A percentile compares a stretch with the other conserved stretches of the same genome.
Evolutionary conservation across 2,797 vertebrate genomes (phyloP).

Genomic region (Myotis daubentonii): DNA sequence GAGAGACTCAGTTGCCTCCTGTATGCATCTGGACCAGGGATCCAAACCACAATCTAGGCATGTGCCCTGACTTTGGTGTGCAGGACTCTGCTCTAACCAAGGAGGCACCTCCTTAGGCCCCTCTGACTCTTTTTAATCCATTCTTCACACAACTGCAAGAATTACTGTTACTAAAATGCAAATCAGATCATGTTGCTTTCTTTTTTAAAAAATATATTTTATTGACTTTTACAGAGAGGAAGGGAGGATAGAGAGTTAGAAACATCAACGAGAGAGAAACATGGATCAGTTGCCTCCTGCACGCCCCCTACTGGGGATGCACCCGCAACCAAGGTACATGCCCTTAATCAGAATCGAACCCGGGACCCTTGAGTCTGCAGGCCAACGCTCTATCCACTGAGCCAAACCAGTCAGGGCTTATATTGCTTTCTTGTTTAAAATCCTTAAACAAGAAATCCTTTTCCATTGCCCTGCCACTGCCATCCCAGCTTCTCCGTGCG

Average conservation of each 20-base stretch:
- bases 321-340: too few relatives aligned
- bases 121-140: background rate
- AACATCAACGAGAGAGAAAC: too few relatives aligned
- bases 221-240: too few relatives aligned
- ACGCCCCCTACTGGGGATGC: too few relatives aligned
- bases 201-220: background rate
- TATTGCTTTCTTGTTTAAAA: background rate
- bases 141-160: background rate
- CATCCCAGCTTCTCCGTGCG: rapidly evolving
- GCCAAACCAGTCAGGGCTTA: too few relatives aligned
- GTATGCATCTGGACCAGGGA: background rate
- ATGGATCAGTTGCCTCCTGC: too few relatives aligned
- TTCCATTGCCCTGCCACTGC: background rate
- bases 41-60: background rate
- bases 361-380: too few relatives aligned
- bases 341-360: too few relatives aligned
- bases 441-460: background rate
- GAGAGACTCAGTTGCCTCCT: background rate
- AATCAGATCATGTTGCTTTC: background rate
- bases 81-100: background rate
- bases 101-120: background rate
- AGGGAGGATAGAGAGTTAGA: too few relatives aligned
- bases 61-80: background rate
- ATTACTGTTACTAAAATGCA: background rate
- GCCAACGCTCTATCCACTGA: too few relatives aligned